Base-by-base conservation (phyloP, 2,113 vertebrate species). In the Vireo altiloquus region DNA sequence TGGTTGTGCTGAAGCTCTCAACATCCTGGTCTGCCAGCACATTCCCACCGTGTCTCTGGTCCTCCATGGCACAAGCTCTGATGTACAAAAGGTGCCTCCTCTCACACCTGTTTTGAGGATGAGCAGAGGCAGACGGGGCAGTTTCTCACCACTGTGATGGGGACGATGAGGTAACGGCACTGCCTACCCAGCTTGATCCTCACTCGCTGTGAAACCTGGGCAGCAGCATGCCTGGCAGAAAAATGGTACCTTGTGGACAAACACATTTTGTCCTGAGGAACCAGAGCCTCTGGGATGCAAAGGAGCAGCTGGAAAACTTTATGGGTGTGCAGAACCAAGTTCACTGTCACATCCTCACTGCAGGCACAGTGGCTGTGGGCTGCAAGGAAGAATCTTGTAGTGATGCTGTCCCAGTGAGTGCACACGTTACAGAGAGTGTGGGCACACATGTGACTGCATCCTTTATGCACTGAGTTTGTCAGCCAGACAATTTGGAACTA, bases 401-500 rank as follows among this genome's bases (percentile, higher is more conserved):
- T 23, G 68, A 65, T 1, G 9, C 15, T 47, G 65, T 74, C 28
- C 49, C 49, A 18, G 21, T 31, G 30, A 4, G 27, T 13, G 7
- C 63, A 65, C n/a, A 19, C 66, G 14, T 82, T 53, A 56, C 1
- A 6, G 69, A 39, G 25, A 35, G 24, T 24, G n/a, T 49, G 50
- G 72, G 20, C 20, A 57, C 19, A 49, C 25, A 60, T 1, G 40
- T 27, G 57, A 35, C 47, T 8, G 20, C 42, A 19, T 82, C 61
- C 28, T 79, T 84, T 83, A 74, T 12, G 68, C 39, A 54, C 49
- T 14, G 89, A 70, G 63, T 90, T 90, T 92, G 50, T 47, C 82
- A 90, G 74, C 18, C 85, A 92, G 76, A 72, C 12, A 80, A 88
- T 89, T 68, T 87, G 74, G 78, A 74, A 71, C 82, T 93, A 91